Percentiles rank a stretch among this genome's conserved stretches.
Evolutionary conservation across 2,113 vertebrate species (phyloP).

Genomic region (Phrynosoma blainvillii): DNA sequence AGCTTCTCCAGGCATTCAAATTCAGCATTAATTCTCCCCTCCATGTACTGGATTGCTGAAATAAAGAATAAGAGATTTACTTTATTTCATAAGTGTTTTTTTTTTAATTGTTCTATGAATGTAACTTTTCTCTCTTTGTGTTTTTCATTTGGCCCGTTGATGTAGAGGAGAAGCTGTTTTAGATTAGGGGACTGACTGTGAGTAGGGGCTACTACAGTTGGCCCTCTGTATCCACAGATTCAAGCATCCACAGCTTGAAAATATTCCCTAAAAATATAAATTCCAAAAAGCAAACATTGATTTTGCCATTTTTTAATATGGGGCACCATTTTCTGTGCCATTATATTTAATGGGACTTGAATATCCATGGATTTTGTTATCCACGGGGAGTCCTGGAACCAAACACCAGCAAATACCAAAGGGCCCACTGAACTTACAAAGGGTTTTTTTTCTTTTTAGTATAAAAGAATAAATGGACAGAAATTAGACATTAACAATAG

Average conservation of each 20-base stretch:
- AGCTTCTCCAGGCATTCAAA: neutral
- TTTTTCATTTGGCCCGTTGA: neutral
- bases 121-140: neutral
- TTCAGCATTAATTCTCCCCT: neutral
- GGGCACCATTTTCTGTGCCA: no score
- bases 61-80: slow-evolving; percentile 18
- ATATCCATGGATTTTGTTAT: no score
- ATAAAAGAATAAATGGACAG: neutral
- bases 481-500: neutral
- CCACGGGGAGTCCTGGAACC: no score
- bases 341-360: no score
- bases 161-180: neutral
- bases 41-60: neutral
- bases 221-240: no score
- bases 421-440: neutral
- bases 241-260: no score
- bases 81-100: neutral
- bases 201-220: neutral
- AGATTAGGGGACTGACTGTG: neutral
- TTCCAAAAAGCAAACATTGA: no score
- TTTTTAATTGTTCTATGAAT: neutral
- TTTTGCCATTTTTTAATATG: no score
- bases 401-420: no score
- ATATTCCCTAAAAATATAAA: no score
- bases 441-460: no score